These are phyloP conservation scores for Drosophila oshimai DNA, from an alignment of 1,140 invertebrate species.

Conservation along the genomic window DNA sequence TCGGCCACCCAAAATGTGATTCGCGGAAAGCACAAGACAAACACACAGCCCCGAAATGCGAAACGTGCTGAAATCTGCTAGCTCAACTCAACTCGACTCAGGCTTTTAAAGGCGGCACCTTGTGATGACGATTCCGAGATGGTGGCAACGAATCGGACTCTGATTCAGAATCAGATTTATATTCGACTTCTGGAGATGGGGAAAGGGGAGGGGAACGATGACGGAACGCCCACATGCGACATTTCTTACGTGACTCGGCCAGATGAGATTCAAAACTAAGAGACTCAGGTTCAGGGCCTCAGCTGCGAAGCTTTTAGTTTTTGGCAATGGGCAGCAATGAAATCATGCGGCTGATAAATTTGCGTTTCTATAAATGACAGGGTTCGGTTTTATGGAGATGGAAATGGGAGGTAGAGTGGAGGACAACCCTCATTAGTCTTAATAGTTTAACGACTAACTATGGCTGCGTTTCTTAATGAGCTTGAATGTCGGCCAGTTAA, in stretches of 20 bases:
- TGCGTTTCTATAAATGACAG: conserved; percentile 37
- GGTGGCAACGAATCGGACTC: not conserved
- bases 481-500: conserved; percentile 48
- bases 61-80: conserved; percentile 73
- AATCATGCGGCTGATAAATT: conserved; percentile 61
- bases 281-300: conserved; percentile 12
- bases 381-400: not conserved
- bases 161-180: conserved; percentile 6
- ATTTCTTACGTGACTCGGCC: conserved; percentile 49
- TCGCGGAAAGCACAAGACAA: conserved; percentile 74
- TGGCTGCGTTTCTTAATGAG: conserved; percentile 56
- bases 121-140: conserved; percentile 27
- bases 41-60: conserved; percentile 56
- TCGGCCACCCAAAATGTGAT: conserved; percentile 66
- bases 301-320: conserved; percentile 39
- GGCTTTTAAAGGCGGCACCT: conserved; percentile 39
- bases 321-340: conserved; percentile 39
- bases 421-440: conserved; percentile 75
- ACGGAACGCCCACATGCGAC: conserved; percentile 52
- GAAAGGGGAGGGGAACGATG: not conserved
- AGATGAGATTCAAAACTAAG: conserved; percentile 33
- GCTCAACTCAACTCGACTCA: conserved; percentile 44
- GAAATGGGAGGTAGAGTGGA: not conserved
- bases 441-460: conserved; percentile 70
- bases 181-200: not conserved